These are phyloP conservation scores for Lordiphosa mommai DNA, from an alignment of 1,140 invertebrate genomes.

Conservation along the genomic window DNA sequence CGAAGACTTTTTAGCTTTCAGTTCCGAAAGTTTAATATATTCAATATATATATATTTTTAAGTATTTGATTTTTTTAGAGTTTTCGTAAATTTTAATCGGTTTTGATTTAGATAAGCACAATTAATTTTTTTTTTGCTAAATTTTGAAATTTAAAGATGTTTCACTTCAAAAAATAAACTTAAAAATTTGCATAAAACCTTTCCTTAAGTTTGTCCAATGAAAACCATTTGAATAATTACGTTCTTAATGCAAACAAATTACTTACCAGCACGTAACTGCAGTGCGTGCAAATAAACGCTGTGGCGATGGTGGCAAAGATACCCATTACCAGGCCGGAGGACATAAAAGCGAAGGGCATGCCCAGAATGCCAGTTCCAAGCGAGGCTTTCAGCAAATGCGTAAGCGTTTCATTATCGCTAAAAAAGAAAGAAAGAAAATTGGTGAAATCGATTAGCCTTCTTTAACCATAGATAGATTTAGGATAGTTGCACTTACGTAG, in stretches of 20 bases:
- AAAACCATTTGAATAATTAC: too few relatives aligned
- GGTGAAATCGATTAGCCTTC: neutral
- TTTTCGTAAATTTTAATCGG: too few relatives aligned
- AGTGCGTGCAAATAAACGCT: conserved; percentile 91
- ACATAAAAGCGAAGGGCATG: conserved; percentile 92
- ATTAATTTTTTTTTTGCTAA: too few relatives aligned
- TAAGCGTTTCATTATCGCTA: conserved; percentile 91
- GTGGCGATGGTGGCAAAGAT: conserved; percentile 89
- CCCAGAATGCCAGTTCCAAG: conserved; percentile 95
- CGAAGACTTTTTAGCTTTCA: too few relatives aligned
- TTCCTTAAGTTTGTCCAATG: too few relatives aligned
- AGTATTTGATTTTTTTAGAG: neutral
- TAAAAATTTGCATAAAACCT: neutral
- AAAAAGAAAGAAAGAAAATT: conserved; percentile 26
- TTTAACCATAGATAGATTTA: neutral
- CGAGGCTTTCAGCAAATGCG: conserved; percentile 92
- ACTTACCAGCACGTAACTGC: conserved; percentile 91
- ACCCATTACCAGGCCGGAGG: conserved; percentile 88
- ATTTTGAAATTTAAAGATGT: too few relatives aligned
- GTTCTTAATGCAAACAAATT: neutral
- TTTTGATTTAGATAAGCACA: too few relatives aligned
- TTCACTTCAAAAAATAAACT: too few relatives aligned
- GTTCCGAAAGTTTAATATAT: too few relatives aligned
- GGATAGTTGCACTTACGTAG: conserved; percentile 85
- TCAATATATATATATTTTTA: too few relatives aligned